Evolutionary conservation across 2,797 vertebrate genomes (phyloP).

Genomic region (Falco columbarius): DNA sequence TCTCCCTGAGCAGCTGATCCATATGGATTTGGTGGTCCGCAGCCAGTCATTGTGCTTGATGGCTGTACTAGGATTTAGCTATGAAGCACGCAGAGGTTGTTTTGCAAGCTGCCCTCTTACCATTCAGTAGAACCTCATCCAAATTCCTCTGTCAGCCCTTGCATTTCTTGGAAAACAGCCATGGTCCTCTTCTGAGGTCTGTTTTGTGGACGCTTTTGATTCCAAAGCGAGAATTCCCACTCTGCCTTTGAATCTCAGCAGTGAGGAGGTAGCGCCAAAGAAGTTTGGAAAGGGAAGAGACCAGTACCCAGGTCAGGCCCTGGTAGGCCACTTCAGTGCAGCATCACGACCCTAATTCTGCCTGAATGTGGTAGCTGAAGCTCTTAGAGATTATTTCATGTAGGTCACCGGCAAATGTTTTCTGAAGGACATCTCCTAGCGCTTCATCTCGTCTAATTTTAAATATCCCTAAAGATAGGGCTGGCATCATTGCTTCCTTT

Average conservation of each 20-base stretch:
- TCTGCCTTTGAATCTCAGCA: background rate
- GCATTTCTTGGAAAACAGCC: background rate
- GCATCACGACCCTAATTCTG: background rate
- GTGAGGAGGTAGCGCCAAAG: background rate
- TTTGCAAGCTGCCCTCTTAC: background rate
- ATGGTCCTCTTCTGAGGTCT: background rate
- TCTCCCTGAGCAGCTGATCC: background rate
- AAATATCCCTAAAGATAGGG: conserved; percentile 6
- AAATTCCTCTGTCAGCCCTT: background rate
- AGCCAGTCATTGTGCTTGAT: background rate
- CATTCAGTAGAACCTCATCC: background rate
- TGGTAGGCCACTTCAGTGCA: background rate
- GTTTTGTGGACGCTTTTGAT: background rate
- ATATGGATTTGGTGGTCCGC: background rate
- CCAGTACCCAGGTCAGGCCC: background rate
- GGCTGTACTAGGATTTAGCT: background rate
- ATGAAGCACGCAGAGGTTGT: background rate
- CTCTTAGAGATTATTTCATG: background rate
- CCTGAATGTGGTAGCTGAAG: background rate
- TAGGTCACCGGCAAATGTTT: background rate
- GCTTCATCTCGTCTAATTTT: background rate
- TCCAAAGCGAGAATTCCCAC: background rate
- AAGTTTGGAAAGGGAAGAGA: background rate
- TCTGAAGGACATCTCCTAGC: conserved; percentile 9
- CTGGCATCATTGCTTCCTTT: background rate